phyloP scores from a whole-genome alignment of 2,888 invertebrate species.

The Aphodius granarius region DNA sequence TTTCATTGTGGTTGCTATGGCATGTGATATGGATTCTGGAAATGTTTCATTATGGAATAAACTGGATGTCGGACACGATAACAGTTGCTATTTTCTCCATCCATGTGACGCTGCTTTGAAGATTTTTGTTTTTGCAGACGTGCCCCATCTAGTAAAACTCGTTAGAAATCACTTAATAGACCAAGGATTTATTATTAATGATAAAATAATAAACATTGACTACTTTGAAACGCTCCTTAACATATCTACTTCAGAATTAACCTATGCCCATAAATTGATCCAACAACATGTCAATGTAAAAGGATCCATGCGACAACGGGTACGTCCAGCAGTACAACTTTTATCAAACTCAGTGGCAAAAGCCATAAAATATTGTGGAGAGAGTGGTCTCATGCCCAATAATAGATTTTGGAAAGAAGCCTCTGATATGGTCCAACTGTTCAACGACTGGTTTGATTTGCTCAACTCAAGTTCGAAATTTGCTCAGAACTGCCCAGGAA shows the following conservation, averaged over 20 bases:
- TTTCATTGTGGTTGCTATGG: constrained; percentile 22
- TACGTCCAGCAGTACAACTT: constrained; percentile 30
- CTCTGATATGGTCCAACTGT: constrained; percentile 23
- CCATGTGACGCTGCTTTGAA: constrained; percentile 20
- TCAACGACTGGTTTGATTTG: constrained; percentile 38
- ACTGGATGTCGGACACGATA: constrained; percentile 23
- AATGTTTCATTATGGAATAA: constrained; percentile 19
- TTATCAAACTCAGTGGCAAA: constrained; percentile 17
- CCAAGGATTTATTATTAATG: constrained; percentile 24
- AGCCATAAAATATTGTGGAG: constrained; percentile 25
- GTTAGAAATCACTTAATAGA: constrained; percentile 29
- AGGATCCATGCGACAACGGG: constrained; percentile 34
- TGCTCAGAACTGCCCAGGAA: constrained; percentile 18
- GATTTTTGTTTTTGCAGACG: constrained; percentile 31
- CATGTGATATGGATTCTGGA: constrained; percentile 25
- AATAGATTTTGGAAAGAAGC: constrained; percentile 14
- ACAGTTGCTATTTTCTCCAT: constrained; percentile 17
- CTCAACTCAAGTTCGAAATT: constrained; percentile 33
- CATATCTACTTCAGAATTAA: constrained; percentile 27
- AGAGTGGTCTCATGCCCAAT: constrained; percentile 24
- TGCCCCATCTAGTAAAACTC: constrained; percentile 31
- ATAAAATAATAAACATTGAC: constrained; percentile 16
- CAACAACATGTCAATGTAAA: constrained; percentile 32
- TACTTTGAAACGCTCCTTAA: constrained; percentile 3
- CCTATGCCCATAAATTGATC: constrained; percentile 32